Conservation (phyloP, 2,797 vertebrate genomes). For the Ataeniobius toweri region DNA sequence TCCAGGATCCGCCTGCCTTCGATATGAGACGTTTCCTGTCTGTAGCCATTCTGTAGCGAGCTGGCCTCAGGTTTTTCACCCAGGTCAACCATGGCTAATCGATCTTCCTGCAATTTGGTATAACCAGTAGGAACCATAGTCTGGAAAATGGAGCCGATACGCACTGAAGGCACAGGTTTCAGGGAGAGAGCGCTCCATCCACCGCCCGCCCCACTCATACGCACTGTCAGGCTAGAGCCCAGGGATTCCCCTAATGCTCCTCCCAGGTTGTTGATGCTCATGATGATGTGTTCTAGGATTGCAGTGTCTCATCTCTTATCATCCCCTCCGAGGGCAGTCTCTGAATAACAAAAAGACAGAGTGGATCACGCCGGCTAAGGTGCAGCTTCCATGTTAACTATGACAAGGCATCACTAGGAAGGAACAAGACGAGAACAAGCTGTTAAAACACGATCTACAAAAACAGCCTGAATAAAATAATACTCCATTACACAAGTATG, state of each 20-base stretch:
- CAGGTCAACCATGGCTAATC: conserved; percentile 86
- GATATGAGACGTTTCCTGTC: conserved; percentile 62
- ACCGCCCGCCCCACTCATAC: conserved; percentile 71
- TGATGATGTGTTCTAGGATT: conserved; percentile 61
- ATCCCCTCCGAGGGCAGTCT: conserved; percentile 5
- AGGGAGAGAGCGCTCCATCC: conserved; percentile 83
- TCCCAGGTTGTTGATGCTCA: conserved; percentile 76
- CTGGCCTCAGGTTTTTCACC: conserved; percentile 76
- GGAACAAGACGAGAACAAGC: background rate
- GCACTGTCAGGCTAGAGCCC: conserved; percentile 76
- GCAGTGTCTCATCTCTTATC: conserved; percentile 67
- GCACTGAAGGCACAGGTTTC: conserved; percentile 83
- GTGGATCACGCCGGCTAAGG: conserved; percentile 20
- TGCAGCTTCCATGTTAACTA: conserved; percentile 10
- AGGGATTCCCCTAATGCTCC: conserved; percentile 76
- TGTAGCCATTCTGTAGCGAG: conserved; percentile 79
- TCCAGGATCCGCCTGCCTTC: conserved; percentile 71
- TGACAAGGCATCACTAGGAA: background rate
- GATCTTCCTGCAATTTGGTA: conserved; percentile 90
- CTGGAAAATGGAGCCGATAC: conserved; percentile 84
- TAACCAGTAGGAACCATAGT: conserved; percentile 94
- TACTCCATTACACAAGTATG: no score
- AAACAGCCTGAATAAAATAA: no score
- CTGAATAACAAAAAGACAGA: background rate
- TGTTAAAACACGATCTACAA: background rate